These are phyloP conservation scores for Chloroceryle amazona DNA, from an alignment of 2,797 vertebrate genomes.

Conservation along the genomic window DNA sequence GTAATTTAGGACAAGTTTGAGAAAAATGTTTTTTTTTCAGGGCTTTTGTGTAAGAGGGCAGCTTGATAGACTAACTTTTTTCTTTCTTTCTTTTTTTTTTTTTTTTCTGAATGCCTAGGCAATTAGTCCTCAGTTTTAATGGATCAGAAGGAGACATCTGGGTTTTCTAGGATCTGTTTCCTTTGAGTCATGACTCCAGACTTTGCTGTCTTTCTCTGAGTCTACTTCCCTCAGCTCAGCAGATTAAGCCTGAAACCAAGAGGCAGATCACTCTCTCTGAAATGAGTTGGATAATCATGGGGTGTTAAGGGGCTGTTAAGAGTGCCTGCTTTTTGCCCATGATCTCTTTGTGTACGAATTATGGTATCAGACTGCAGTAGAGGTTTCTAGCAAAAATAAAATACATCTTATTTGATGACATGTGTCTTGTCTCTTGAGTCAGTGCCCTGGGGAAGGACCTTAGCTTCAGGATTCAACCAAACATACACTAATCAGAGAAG, in stretches of 20 bases:
- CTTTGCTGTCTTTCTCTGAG: background rate
- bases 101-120: background rate
- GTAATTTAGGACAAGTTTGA: background rate
- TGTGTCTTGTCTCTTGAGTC: conserved; percentile 21
- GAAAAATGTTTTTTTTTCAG: background rate
- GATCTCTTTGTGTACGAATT: background rate
- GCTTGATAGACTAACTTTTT: background rate
- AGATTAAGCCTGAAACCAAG: background rate
- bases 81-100: too few relatives aligned
- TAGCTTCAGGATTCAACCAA: conserved; percentile 31
- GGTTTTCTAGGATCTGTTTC: background rate
- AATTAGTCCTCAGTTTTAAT: background rate
- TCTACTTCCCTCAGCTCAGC: background rate
- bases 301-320: background rate
- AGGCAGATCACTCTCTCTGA: background rate
- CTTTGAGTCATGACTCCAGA: background rate
- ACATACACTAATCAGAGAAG: conserved; percentile 60
- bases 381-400: conserved; percentile 39
- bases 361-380: background rate
- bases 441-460: conserved; percentile 34
- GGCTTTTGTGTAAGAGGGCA: background rate
- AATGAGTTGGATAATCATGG: background rate
- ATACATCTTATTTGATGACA: background rate
- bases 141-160: background rate
- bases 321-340: background rate